phyloP scores from a whole-genome alignment of 2,888 invertebrate species.

The Erpobdella octoculata region DNA sequence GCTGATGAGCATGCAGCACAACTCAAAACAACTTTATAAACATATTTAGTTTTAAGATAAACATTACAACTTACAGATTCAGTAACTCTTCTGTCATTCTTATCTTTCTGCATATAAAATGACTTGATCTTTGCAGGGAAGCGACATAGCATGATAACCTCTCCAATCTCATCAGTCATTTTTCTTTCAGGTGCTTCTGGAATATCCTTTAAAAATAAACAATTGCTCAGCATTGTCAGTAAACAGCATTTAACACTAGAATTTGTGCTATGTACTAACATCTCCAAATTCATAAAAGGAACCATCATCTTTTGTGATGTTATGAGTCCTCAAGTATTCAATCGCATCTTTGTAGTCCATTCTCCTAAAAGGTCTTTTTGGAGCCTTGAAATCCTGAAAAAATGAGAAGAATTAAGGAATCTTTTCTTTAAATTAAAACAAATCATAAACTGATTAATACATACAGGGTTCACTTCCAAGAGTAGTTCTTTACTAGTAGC shows the following conservation, averaged over 20 bases:
- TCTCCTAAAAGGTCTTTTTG: constrained; percentile 79
- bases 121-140: constrained; percentile 94
- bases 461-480: constrained; percentile 76
- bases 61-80: constrained; percentile 71
- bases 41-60: neutral
- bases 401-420: neutral
- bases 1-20: neutral
- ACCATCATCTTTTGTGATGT: constrained; percentile 93
- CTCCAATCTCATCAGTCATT: constrained; percentile 94
- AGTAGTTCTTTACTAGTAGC: constrained; percentile 64
- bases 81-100: constrained; percentile 66
- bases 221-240: no score
- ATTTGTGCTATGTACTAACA: constrained; percentile 53
- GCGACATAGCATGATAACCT: constrained; percentile 85
- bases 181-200: constrained; percentile 97
- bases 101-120: constrained; percentile 79
- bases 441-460: constrained; percentile 37
- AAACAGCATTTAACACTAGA: no score
- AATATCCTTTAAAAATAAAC: constrained; percentile 66
- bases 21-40: no score
- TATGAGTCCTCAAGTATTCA: constrained; percentile 70
- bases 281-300: constrained; percentile 95
- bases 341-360: constrained; percentile 93
- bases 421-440: neutral
- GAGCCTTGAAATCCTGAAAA: constrained; percentile 66